Evolutionary conservation across 2,113 vertebrate species (phyloP).

Genomic region (Eurypyga helias): DNA sequence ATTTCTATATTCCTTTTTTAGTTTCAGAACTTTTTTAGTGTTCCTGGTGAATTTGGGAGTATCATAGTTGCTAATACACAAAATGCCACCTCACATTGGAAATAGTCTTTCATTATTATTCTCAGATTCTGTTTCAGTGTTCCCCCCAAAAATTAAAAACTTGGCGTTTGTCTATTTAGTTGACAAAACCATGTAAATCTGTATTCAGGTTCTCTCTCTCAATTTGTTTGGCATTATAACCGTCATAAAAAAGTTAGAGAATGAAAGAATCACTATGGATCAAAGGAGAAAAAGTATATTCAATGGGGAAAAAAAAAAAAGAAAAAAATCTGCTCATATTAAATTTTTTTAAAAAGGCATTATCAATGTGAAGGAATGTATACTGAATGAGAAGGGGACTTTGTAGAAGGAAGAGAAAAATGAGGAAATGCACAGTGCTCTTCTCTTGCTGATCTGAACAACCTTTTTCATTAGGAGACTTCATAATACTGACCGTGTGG

Average conservation of each 20-base stretch:
- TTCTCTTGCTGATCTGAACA: neutral
- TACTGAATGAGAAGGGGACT: neutral
- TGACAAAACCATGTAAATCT: slow-evolving; percentile 40
- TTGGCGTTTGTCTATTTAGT: slow-evolving; percentile 38
- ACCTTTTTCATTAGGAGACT: neutral
- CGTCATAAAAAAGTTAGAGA: slow-evolving; percentile 2
- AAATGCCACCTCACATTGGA: neutral
- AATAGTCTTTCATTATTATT: neutral
- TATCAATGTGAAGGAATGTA: slow-evolving; percentile 2
- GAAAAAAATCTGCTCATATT: neutral
- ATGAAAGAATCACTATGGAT: slow-evolving; percentile 46
- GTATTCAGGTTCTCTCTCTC: slow-evolving; percentile 45
- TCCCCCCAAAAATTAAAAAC: neutral
- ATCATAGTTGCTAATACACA: neutral
- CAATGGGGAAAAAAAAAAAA: slow-evolving; percentile 5
- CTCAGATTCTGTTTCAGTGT: neutral
- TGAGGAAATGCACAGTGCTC: neutral
- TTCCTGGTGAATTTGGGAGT: neutral
- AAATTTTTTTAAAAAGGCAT: slow-evolving; percentile 10
- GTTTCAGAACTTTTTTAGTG: slow-evolving; percentile 33
- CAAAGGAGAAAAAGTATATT: slow-evolving; percentile 32
- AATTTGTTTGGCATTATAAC: slow-evolving; percentile 60
- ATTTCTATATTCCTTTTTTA: neutral
- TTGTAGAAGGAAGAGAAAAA: neutral
- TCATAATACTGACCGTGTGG: neutral